Conservation (phyloP, 2,888 invertebrate species). For the Yponomeuta malinellus region DNA sequence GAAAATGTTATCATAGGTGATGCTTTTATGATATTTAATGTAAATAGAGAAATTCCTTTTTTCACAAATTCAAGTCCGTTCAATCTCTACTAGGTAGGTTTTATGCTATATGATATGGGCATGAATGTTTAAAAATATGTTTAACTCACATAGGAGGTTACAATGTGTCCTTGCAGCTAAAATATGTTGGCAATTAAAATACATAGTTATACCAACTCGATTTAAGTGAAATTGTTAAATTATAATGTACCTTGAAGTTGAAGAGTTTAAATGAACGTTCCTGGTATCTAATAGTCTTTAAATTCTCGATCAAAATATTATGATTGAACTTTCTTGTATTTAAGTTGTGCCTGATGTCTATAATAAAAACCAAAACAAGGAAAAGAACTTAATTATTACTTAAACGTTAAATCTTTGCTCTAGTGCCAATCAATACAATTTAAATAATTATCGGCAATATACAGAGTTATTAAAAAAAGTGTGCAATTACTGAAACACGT, state of each 20-base stretch:
- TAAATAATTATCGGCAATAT: neutral
- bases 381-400: neutral
- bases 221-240: conserved; percentile 21
- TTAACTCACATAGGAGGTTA: too few species aligned
- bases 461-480: neutral
- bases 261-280: conserved; percentile 49
- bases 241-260: conserved; percentile 24
- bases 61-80: too few species aligned
- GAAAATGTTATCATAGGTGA: neutral
- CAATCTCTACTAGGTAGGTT: too few species aligned
- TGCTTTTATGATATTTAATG: neutral
- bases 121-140: too few species aligned
- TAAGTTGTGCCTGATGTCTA: neutral
- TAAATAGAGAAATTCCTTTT: neutral
- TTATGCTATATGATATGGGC: too few species aligned
- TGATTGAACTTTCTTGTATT: conserved; percentile 26
- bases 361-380: neutral
- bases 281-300: conserved; percentile 43
- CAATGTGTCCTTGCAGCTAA: too few species aligned
- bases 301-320: conserved; percentile 48
- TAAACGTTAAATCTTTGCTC: neutral
- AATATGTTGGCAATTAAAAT: neutral
- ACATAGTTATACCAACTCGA: conserved; percentile 2
- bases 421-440: neutral
- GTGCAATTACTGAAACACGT: too few species aligned